These are phyloP conservation scores for Cyphomyrus discorhynchus DNA, from an alignment of 2,113 vertebrate genomes.

Conservation along the genomic window DNA sequence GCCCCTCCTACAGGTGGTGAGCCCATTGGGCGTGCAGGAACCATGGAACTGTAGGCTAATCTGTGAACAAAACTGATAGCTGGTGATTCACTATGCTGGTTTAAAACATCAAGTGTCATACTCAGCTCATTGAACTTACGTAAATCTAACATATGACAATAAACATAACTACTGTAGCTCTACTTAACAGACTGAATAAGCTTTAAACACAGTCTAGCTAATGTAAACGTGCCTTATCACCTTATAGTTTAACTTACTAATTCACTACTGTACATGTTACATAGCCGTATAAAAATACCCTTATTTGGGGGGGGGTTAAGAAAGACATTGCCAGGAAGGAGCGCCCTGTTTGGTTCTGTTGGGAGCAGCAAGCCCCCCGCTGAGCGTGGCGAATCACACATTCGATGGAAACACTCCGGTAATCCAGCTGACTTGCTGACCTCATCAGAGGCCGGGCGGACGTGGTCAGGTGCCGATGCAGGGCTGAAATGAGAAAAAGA, in stretches of 20 bases:
- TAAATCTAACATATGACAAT: background rate
- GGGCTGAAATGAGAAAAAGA: conserved; percentile 20
- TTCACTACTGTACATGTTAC: background rate
- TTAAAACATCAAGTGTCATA: background rate
- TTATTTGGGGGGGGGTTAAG: background rate
- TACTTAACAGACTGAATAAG: background rate
- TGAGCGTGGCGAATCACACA: conserved; percentile 4
- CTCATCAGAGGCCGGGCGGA: conserved; percentile 15
- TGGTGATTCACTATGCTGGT: background rate
- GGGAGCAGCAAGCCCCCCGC: background rate
- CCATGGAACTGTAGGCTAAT: background rate
- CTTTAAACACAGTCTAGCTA: background rate
- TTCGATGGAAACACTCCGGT: conserved; percentile 10
- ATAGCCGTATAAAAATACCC: background rate
- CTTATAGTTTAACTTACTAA: background rate
- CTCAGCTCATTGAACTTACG: background rate
- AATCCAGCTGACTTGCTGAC: conserved; percentile 22
- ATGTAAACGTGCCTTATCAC: background rate
- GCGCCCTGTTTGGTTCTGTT: background rate
- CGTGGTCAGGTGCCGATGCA: background rate
- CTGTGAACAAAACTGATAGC: background rate
- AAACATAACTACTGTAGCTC: background rate
- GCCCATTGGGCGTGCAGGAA: no score
- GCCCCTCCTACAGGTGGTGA: no score
- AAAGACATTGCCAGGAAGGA: background rate